Base-by-base conservation (phyloP, 2,888 invertebrate genomes). In the Bombylius major region DNA sequence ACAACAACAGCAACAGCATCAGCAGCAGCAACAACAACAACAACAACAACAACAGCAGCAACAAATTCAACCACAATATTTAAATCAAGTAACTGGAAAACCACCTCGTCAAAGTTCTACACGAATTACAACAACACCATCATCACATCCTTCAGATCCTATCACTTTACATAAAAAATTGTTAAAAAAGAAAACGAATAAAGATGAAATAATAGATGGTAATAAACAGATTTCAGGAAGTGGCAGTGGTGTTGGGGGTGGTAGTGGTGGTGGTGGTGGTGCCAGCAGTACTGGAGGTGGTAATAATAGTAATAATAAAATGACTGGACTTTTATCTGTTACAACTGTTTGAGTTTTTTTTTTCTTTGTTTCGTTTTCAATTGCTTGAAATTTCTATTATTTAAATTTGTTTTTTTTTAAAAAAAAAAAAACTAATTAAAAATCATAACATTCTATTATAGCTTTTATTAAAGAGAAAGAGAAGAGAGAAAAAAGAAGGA, bases 281-380 rank as follows among this genome's bases (percentile, higher is more conserved):
- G 34, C 23, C 9, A 39, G 34, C n/a, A 31, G 14, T 32, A 36
- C 48, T 12, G 32, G 33, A 48, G 13, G 23, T 13, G 13, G 33
- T 7, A 44, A 33, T 45, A 48, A 23, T 7, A n/a, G 9, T 55
- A 9, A 51, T 57, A 72, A 73, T 53, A 82, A 82, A 69, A 76
- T 81, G 72, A 76, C 78, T 69, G 81, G 80, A 58, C 72, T 81
- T 34, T 68, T 79, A 47, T 79, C 79, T 51, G 79, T 78, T 44
- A 79, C 79, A 42, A 79, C 78, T 13, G 79, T 79, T 61, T 79
- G 14, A 45, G 45, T 45, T 6, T 2, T 3, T 23, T 23, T 45
- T 6, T 2, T 3, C 3, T 23, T 23, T 23, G 23, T 23, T 23
- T 23, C 23, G 23, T 23, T 23, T 23, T 23, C 23, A 23, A 23